Percentiles rank a stretch among this genome's conserved stretches.
Evolutionary conservation across 2,797 vertebrate genomes (phyloP).

Genomic region (Bovichtus variegatus): DNA sequence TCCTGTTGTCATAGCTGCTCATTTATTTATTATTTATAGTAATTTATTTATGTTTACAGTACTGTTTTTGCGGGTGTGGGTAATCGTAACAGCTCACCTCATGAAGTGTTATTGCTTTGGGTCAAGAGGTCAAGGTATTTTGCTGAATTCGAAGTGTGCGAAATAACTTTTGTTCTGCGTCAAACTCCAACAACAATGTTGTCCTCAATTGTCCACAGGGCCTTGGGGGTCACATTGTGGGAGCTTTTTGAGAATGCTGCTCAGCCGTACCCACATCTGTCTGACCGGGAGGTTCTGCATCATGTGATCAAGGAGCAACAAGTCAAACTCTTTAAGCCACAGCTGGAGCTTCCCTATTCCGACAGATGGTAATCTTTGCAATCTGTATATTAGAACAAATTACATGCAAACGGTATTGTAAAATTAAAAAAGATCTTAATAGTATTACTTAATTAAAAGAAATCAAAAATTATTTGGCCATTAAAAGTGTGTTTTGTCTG

Average conservation of each 20-base stretch:
- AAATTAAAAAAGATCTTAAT: no score
- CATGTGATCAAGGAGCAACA: conserved; percentile 96
- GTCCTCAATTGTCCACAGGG: conserved; percentile 80
- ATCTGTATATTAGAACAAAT: background rate
- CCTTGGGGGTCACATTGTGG: conserved; percentile 96
- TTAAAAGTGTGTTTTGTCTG: no score
- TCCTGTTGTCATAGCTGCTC: background rate
- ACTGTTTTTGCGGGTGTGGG: background rate
- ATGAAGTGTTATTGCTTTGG: conserved; percentile 3
- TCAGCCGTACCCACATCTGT: conserved; percentile 93
- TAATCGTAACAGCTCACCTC: background rate
- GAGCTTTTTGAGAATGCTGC: conserved; percentile 88
- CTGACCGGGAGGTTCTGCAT: conserved; percentile 93
- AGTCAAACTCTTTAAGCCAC: conserved; percentile 93
- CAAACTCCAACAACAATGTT: conserved; percentile 19
- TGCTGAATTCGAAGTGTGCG: background rate
- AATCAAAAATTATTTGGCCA: no score
- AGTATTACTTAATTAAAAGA: no score
- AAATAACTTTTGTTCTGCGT: conserved; percentile 2
- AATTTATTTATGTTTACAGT: background rate
- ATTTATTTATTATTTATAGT: background rate
- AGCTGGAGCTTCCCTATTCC: conserved; percentile 94
- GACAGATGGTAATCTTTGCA: conserved; percentile 91
- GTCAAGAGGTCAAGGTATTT: conserved; percentile 15
- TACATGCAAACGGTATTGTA: background rate